Base-by-base conservation (phyloP, 2,888 invertebrate genomes). In the Platycnemis pennipes region DNA sequence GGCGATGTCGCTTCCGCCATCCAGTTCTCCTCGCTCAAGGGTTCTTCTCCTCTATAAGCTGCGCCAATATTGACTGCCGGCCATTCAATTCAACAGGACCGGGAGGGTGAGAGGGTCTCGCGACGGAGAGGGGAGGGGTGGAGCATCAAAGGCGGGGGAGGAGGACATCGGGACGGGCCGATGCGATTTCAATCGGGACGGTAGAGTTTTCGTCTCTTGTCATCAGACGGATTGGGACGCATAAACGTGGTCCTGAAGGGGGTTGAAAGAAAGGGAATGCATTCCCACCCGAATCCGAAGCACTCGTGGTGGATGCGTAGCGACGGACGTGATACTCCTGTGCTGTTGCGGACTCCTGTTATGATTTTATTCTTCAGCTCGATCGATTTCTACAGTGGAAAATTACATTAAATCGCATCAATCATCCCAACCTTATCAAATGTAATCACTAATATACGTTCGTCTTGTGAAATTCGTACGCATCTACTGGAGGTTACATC, bases 1-100 rank as follows among this genome's bases (percentile, higher is more conserved):
- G 87, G 46, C 87, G 87, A 46, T 46, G n/a, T 87, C 87, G 46
- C 87, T 87, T 87, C 87, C 87, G 46, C 87, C 46, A 87, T 87
- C 37, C 87, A 42, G 16, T 46, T n/a, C 86, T n/a, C 63, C n/a
- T 44, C 16, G 26, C 42, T 87, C 87, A 46, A 87, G 87, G 87
- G 87, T 46, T 46, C 45, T 87, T 26, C 77, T 63, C 63, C 63
- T 77, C 77, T 13, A 37, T 87, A 53, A 49, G 37, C 89, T 89
- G 16, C 49, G 49, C 89, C 89, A 89, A 89, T 89, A 89, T 89
- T 89, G 89, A 89, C 89, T 53, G 53, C 53, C 22, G 89, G 89
- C 89, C 53, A 89, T 89, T 56, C 89, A 53, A 89, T 89, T 53
- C 89, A 56, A 56, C 89, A 37, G 53, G 53, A 22, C n/a, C 37